phyloP scores from a whole-genome alignment of 2,797 vertebrate species.

The Falco rusticolus region DNA sequence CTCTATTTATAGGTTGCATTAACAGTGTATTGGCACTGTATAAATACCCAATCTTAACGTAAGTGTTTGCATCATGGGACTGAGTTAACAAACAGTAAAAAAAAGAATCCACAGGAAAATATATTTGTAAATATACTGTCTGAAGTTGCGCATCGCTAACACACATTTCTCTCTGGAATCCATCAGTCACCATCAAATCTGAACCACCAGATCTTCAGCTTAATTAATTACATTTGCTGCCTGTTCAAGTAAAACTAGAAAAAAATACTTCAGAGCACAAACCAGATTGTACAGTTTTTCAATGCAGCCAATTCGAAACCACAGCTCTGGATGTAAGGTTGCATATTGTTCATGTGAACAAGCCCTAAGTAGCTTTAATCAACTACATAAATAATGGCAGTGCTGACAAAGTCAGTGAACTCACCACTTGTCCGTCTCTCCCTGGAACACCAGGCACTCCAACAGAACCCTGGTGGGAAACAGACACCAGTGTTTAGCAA shows the following conservation, averaged over 20 bases:
- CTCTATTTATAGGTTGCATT: background rate
- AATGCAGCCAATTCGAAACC: background rate
- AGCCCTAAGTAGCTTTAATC: background rate
- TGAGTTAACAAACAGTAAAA: background rate
- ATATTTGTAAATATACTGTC: background rate
- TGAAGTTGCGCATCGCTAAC: background rate
- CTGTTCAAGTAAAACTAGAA: background rate
- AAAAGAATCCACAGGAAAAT: background rate
- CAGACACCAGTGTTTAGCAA: conserved; percentile 29
- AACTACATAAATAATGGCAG: background rate
- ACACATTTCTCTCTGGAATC: background rate
- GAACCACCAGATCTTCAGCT: background rate
- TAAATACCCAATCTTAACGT: background rate
- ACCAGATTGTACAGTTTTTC: background rate
- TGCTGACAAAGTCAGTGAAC: conserved; percentile 47
- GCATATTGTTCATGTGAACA: background rate
- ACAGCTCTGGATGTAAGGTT: background rate
- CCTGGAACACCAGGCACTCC: conserved; percentile 89
- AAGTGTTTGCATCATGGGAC: background rate
- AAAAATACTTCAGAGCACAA: background rate
- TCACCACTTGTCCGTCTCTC: conserved; percentile 91
- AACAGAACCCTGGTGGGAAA: conserved; percentile 83
- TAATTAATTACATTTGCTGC: background rate
- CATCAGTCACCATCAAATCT: background rate
- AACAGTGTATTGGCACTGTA: background rate